Conservation (phyloP, 2,888 invertebrate species). For the Agriopis aurantiaria region DNA sequence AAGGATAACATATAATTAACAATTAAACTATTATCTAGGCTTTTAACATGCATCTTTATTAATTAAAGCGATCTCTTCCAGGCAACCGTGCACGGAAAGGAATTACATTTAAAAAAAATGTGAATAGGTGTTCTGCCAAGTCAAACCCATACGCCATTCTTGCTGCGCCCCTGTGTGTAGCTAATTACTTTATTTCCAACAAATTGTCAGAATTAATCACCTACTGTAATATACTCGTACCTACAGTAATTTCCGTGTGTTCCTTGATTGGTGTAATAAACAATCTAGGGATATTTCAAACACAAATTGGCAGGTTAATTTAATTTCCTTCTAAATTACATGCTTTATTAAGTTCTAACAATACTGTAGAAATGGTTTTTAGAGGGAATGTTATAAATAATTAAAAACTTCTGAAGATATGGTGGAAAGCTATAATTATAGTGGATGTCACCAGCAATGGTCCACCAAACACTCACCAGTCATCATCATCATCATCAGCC, state of each 20-base stretch:
- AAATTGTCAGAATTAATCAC: conserved; percentile 29
- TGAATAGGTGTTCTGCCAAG: background rate
- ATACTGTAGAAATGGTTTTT: background rate
- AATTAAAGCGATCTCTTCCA: too few species aligned
- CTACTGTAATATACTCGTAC: conserved; percentile 1
- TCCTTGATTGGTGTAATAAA: conserved; percentile 24
- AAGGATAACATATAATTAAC: too few species aligned
- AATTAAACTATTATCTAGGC: too few species aligned
- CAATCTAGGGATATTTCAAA: background rate
- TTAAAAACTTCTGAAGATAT: too few species aligned
- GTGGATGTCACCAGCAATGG: conserved; percentile 39
- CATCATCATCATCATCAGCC: too few species aligned
- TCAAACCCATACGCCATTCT: background rate
- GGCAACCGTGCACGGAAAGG: too few species aligned
- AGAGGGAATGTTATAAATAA: too few species aligned
- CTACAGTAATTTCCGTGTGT: conserved; percentile 14
- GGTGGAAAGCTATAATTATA: conserved; percentile 28
- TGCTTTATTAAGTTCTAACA: background rate
- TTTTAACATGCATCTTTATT: too few species aligned
- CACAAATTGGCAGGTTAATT: conserved; percentile 10
- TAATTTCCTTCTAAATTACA: conserved; percentile 5
- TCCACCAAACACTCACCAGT: conserved; percentile 37
- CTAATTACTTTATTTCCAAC: conserved; percentile 23
- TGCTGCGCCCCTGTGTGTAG: background rate
- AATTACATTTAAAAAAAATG: too few species aligned